Evolutionary conservation across 2,888 invertebrate species (phyloP), one percentile per base, ranked within the genome.

Genomic region (Spicauda simplicius): DNA sequence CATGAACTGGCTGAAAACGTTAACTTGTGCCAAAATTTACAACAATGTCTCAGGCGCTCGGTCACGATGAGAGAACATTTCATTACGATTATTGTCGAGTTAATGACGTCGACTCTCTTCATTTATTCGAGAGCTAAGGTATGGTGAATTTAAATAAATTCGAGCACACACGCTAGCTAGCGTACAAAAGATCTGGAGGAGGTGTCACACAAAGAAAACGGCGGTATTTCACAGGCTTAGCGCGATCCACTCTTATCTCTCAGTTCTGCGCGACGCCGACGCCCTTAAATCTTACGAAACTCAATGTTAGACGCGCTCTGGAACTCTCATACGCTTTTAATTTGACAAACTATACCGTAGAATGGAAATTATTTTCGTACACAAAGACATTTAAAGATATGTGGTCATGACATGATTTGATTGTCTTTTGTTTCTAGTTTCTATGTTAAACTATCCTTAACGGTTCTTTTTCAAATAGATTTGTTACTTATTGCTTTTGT

Each of bases 61-160:
- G 83, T 81, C 80, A 78, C 80, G 79, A 52, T 16, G 61, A 72
- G 78, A 72, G 81, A 82, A 78, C 83, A 80, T 88, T 89, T 86
- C 84, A 86, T 88, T 87, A 88, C 82, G 80, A 87, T 87, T 85
- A 87, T 81, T 83, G 80, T 80, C 77, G 78, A 85, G 82, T 87
- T 88, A 88, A 88, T 86, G 84, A 87, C 82, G 84, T 82, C 85
- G 82, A 84, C 85, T 83, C 76, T 79, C 78, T 68, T 68, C 62
- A 68, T 63, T 80, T 78, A 78, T 79, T 78, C 77, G 77, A 72
- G 73, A 75, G 71, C 79, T 74, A 80, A 80, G 81, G 82, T 85
- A 85, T 83, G 82, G 83, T 74, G 73, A 87, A 86, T 88, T 88
- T 86, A 80, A 87, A 87, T 86, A 86, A 84, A 86, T 83, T 85